Base-by-base conservation (phyloP, 2,888 invertebrate genomes). In the Agrochola lychnidis region DNA sequence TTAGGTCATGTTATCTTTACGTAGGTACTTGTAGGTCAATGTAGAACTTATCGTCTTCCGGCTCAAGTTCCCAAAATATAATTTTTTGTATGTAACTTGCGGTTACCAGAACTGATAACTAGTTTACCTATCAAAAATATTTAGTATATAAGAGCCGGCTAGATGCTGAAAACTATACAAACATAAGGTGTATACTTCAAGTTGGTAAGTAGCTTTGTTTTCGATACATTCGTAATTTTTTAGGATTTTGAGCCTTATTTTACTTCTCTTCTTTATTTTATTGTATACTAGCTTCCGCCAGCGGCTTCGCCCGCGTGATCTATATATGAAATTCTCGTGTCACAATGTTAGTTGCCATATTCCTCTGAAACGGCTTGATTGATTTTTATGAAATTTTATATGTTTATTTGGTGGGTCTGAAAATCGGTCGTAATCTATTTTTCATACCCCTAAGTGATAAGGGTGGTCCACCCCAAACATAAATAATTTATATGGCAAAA, bases 1-100 rank as follows among this genome's bases (percentile, higher is more conserved):
- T 75, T 42, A 51, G 22, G 96, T 92, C 91, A 97, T 97, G 96
- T 75, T 51, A 75, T 61, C 30, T 42, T 36, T 30, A 30, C 7
- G 22, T 56, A 56, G 6, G 45, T 76, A 51, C 6, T 1, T 40
- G 12, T 64, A 22, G 7, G 25, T 48, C 14, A n/a, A 36, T n/a
- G 16, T 16, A 16, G n/a, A 6, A 68, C 68, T 57, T 76, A 76
- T 74, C 48, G 7, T 25, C 25, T 56, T 75, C 56, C 12, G 76
- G 75, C 53, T 63, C 22, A 10, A 16, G 45, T 45, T 25, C 9
- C 53, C 30, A 25, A 53, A 25, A 42, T 14, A 0, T 14, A 1
- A 1, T 19, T 40, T n/a, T 19, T 53, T n/a, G 12, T 19, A 14
- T 10, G 9, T 7, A 6, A 25, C 0, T 56, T 63, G 69, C 19